Base-by-base conservation (phyloP, 2,888 invertebrate genomes). In the Anagyrus pseudococci region DNA sequence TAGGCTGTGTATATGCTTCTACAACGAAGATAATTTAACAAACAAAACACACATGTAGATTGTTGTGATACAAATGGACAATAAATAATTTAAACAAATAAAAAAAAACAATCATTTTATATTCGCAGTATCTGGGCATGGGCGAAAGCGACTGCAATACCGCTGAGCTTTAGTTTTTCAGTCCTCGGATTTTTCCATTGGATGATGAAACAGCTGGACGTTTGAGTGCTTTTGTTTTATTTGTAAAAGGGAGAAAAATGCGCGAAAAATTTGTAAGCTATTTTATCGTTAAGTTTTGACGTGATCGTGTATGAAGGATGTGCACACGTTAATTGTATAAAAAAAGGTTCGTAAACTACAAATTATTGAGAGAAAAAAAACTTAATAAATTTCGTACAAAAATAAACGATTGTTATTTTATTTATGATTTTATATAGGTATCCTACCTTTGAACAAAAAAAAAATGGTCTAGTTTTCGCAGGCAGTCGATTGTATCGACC, bases 121-220 rank as follows among this genome's bases (percentile, higher is more conserved):
- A 55, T 65, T 65, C 58, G 40, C 65, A 91, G 91, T 74, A 75
- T 91, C 17, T 87, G 88, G 88, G 86, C 87, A 57, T 92, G 92
- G 91, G 83, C 92, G 62, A 88, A 86, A 80, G 92, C 91, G 10
- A 89, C 91, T 2, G 86, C 87, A 17, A 84, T 92, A 57, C 93
- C 94, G n/a, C 80, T 94, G n/a, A 85, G 87, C 53, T 90, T 92
- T 83, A 93, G 93, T 0, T 89, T 93, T 72, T 83, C 87, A 0
- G 88, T 93, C 62, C 82, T 94, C 62, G 87, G 85, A 40, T 87
- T 92, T 73, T 92, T 93, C 73, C 92, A 92, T 71, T 92, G 90
- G 85, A 88, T 92, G 82, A 89, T 92, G 77, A 84, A 84, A 64
- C 89, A 90, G 79, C 82, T 92, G 74, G 88, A 90, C 72, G 83